phyloP scores from a whole-genome alignment of 2,888 invertebrate genomes.

The Patella caerulea region DNA sequence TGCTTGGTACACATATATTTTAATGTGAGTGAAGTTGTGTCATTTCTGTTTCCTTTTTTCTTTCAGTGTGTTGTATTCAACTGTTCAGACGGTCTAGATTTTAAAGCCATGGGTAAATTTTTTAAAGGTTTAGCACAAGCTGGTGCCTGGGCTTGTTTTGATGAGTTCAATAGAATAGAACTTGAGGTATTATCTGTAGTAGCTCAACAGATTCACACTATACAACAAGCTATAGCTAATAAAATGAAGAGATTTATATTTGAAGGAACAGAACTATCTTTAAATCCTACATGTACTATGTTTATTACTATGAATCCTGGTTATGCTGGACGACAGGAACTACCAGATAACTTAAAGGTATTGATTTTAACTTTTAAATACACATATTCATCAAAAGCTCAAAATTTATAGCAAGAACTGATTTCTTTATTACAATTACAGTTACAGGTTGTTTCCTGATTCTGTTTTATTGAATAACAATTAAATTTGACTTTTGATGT shows the following conservation, averaged over 20 bases:
- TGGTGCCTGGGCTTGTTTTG: conserved; percentile 95
- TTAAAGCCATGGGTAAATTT: conserved; percentile 94
- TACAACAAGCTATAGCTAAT: conserved; percentile 88
- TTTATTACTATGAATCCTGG: conserved; percentile 74
- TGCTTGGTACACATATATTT: no score
- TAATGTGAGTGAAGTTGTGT: no score
- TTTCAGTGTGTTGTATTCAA: conserved; percentile 90
- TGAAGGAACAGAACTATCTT: conserved; percentile 71
- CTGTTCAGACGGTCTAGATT: conserved; percentile 94
- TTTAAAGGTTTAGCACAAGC: conserved; percentile 88
- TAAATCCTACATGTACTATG: conserved; percentile 71
- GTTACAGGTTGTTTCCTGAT: neutral
- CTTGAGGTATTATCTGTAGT: conserved; percentile 93
- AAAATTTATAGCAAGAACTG: neutral
- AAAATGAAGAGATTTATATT: conserved; percentile 85
- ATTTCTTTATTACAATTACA: neutral
- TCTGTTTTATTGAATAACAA: no score
- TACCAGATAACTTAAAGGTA: conserved; percentile 72
- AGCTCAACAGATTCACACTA: conserved; percentile 92
- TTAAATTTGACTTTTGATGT: no score
- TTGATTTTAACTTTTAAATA: neutral
- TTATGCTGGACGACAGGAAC: conserved; percentile 72
- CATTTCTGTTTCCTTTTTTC: neutral
- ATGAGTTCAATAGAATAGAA: conserved; percentile 95
- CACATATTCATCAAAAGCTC: neutral